These are phyloP conservation scores for Oscheius sp. DNA, from an alignment of 2,888 invertebrate genomes.

Conservation along the genomic window DNA sequence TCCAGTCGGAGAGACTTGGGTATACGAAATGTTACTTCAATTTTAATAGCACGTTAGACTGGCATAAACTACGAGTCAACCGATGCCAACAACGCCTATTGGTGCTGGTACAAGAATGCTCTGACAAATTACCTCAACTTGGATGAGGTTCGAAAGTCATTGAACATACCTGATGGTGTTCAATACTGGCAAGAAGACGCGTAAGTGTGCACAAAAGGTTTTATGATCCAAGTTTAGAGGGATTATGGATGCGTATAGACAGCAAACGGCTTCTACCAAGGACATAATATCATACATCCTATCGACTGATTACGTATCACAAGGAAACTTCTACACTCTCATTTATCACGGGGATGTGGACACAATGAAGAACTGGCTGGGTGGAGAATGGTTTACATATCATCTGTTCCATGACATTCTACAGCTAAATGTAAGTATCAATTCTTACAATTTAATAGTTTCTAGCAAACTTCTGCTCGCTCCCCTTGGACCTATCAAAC, in stretches of 20 bases:
- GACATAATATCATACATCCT: conserved; percentile 42
- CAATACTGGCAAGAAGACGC: conserved; percentile 41
- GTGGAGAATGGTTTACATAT: conserved; percentile 49
- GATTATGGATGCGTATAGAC: conserved; percentile 48
- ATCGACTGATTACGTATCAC: neutral
- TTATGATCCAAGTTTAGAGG: conserved; percentile 35
- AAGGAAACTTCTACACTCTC: conserved; percentile 41
- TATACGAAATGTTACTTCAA: neutral
- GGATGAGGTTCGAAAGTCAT: conserved; percentile 58
- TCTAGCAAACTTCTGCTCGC: conserved; percentile 19
- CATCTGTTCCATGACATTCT: conserved; percentile 17
- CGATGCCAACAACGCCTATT: conserved; percentile 60
- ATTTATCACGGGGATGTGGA: conserved; percentile 53
- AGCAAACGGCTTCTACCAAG: conserved; percentile 42
- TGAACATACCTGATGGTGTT: conserved; percentile 60
- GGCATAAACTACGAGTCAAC: conserved; percentile 61
- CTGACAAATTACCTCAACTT: conserved; percentile 61
- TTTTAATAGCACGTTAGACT: conserved; percentile 36
- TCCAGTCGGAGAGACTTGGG: conserved; percentile 55
- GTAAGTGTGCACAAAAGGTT: conserved; percentile 22
- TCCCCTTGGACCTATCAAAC: conserved; percentile 41
- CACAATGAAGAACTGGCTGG: conserved; percentile 54
- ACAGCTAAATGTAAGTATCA: neutral
- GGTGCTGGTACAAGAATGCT: conserved; percentile 61
- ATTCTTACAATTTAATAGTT: neutral